Percentiles rank a stretch among this genome's conserved stretches.
phyloP scores from a whole-genome alignment of 2,797 vertebrate genomes.

The Sebastes diaconus region DNA sequence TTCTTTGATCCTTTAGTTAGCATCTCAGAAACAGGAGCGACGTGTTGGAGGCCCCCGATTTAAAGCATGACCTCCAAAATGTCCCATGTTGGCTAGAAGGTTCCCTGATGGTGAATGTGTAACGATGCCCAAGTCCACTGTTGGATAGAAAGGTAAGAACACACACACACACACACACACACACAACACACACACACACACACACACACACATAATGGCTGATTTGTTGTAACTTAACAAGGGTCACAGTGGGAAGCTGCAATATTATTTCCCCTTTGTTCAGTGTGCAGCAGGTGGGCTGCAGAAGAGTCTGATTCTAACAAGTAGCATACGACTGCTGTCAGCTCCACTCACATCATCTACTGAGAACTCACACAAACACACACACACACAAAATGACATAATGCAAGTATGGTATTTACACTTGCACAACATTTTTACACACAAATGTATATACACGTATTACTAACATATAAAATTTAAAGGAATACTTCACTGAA shows the following conservation, averaged over 20 bases:
- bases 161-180: no score
- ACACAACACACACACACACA: not conserved
- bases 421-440: not conserved
- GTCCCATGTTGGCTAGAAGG: not conserved
- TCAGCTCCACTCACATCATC: constrained; percentile 24
- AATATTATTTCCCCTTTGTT: not conserved
- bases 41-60: no score
- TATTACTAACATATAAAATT: not conserved
- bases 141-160: no score
- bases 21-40: no score
- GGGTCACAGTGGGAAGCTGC: constrained; percentile 15
- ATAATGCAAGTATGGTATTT: not conserved
- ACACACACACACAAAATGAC: not conserved
- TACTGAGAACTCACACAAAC: not conserved
- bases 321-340: constrained; percentile 22
- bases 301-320: constrained; percentile 12
- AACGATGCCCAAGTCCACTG: no score
- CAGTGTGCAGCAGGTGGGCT: constrained; percentile 27
- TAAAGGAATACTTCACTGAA: not conserved
- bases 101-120: not conserved
- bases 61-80: not conserved
- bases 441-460: not conserved
- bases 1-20: no score
- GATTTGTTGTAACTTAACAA: constrained; percentile 16
- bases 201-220: not conserved